These are phyloP conservation scores for Mechanitis mazaeus DNA, from an alignment of 2,888 invertebrate species.

Conservation along the genomic window DNA sequence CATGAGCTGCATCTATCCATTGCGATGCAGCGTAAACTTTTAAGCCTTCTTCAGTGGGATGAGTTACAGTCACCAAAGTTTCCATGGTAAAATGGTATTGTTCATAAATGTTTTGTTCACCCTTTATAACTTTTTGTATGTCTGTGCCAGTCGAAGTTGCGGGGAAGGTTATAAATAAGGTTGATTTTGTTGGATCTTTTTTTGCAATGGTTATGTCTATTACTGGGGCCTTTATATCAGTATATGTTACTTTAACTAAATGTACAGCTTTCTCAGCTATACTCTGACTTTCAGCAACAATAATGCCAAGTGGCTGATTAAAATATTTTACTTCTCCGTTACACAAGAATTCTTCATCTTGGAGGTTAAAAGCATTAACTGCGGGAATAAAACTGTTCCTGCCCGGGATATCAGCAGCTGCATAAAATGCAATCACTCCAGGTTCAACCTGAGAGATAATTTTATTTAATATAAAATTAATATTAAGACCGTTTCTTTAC, in stretches of 20 bases:
- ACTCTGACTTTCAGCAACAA: conserved; percentile 76
- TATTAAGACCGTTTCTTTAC: background rate
- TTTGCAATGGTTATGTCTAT: conserved; percentile 41
- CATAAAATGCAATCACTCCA: conserved; percentile 80
- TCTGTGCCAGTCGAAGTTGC: conserved; percentile 38
- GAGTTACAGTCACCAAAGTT: conserved; percentile 73
- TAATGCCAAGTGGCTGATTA: conserved; percentile 81
- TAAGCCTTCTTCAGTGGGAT: conserved; percentile 80
- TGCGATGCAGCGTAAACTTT: conserved; percentile 77
- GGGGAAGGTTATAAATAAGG: conserved; percentile 27
- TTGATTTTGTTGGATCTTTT: conserved; percentile 36
- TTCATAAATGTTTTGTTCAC: conserved; percentile 46
- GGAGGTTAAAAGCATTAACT: conserved; percentile 26
- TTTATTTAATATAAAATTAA: background rate
- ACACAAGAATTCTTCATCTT: conserved; percentile 65
- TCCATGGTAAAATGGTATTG: conserved; percentile 84
- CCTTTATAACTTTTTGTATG: conserved; percentile 43
- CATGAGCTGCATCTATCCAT: conserved; percentile 71
- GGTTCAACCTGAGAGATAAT: conserved; percentile 61
- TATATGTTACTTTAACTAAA: conserved; percentile 73
- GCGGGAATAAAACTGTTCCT: conserved; percentile 69
- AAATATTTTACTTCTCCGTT: conserved; percentile 73
- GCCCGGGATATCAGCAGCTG: conserved; percentile 82
- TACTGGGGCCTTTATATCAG: conserved; percentile 47
- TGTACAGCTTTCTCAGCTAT: conserved; percentile 72